Percentiles rank a stretch among this genome's conserved stretches.
These are phyloP conservation scores for Drosophila neocordata DNA, from an alignment of 1,140 invertebrate genomes.

Conservation along the genomic window DNA sequence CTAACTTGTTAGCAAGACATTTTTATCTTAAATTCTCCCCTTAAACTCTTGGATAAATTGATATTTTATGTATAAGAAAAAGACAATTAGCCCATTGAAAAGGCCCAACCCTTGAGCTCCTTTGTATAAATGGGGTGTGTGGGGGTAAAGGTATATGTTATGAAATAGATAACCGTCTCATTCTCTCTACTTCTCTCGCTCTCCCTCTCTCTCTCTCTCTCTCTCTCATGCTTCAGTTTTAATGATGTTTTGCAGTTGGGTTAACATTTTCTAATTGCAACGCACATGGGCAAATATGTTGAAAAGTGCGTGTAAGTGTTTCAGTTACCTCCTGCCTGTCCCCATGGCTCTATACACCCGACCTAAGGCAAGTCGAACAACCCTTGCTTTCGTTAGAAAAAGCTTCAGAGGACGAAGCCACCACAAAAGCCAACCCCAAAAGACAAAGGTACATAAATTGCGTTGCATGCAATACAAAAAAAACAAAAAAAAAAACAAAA, in stretches of 20 bases:
- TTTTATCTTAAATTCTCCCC: background rate
- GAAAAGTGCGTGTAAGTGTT: conserved; percentile 48
- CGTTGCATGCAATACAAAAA: conserved; percentile 48
- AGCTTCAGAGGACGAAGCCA: conserved; percentile 13
- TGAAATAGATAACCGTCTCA: background rate
- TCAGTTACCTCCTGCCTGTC: background rate
- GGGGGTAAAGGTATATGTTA: background rate
- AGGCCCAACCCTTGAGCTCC: background rate
- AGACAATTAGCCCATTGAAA: conserved; percentile 5
- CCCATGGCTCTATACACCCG: background rate
- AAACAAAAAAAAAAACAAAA: background rate
- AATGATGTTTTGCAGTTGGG: conserved; percentile 40
- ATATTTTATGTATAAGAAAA: conserved; percentile 9
- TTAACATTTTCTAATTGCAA: conserved; percentile 55
- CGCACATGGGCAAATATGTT: conserved; percentile 57
- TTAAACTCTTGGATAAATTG: background rate
- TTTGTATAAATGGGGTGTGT: background rate
- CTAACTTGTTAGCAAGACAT: background rate
- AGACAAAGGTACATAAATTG: conserved; percentile 64
- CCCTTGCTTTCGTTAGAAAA: background rate
- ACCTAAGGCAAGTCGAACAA: conserved; percentile 41
- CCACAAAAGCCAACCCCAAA: conserved; percentile 75
- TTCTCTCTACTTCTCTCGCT: background rate
- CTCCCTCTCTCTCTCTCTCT: conserved; percentile 13
- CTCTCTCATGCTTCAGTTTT: conserved; percentile 30